Conservation (phyloP, 2,113 vertebrate genomes). For the Muntiacus reevesi region DNA sequence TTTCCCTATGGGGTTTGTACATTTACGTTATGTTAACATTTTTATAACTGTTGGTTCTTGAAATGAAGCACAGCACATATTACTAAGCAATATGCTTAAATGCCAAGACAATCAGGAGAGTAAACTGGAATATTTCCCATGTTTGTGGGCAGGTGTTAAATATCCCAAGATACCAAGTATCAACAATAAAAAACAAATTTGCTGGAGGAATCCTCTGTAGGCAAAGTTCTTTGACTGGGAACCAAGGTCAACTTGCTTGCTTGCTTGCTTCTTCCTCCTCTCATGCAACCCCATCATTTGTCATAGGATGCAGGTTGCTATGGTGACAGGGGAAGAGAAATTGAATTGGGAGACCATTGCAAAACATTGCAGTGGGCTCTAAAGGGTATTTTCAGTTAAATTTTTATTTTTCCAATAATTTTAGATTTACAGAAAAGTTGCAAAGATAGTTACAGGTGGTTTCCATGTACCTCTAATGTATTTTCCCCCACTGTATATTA, state of each 20-base stretch:
- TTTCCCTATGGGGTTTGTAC: background rate
- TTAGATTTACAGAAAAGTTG: background rate
- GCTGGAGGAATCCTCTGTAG: background rate
- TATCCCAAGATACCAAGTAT: background rate
- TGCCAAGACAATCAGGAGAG: background rate
- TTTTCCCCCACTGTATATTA: background rate
- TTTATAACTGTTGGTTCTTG: background rate
- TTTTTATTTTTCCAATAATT: conserved; percentile 5
- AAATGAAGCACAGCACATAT: background rate
- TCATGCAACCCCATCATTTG: background rate
- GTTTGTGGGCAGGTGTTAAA: background rate
- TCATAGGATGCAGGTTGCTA: background rate
- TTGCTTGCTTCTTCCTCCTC: background rate
- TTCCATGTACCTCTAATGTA: background rate
- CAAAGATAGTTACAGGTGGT: background rate
- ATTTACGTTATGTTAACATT: background rate
- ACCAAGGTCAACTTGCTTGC: background rate
- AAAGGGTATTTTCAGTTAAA: background rate
- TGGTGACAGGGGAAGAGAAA: background rate
- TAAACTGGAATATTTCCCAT: background rate
- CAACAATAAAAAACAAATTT: background rate
- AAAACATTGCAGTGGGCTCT: background rate
- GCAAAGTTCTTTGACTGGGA: background rate
- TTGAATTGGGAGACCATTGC: background rate
- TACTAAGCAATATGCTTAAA: background rate